These are phyloP conservation scores for Acleris laterana DNA, from an alignment of 2,888 invertebrate genomes.

Conservation along the genomic window DNA sequence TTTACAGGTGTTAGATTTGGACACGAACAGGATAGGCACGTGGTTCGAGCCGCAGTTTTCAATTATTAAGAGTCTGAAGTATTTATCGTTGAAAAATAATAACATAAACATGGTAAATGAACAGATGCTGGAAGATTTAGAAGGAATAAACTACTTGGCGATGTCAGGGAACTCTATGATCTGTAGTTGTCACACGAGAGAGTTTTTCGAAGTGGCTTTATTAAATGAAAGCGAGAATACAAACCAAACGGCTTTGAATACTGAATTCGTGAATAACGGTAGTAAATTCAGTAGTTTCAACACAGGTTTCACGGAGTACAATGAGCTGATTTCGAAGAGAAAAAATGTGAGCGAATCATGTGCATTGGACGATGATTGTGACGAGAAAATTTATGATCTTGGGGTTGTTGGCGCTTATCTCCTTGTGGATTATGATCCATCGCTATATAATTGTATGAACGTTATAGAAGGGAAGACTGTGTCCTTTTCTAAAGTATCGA, in stretches of 20 bases:
- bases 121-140: slow-evolving; percentile 84
- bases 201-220: slow-evolving; percentile 72
- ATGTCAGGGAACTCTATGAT: slow-evolving; percentile 84
- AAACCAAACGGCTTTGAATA: slow-evolving; percentile 32
- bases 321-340: slow-evolving; percentile 48
- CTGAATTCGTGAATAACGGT: slow-evolving; percentile 15
- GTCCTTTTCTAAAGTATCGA: slow-evolving; percentile 44
- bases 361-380: slow-evolving; percentile 38
- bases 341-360: slow-evolving; percentile 43
- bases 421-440: slow-evolving; percentile 55
- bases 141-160: slow-evolving; percentile 71
- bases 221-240: slow-evolving; percentile 38
- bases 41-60: slow-evolving; percentile 79
- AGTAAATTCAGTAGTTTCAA: slow-evolving; percentile 44
- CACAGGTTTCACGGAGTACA: slow-evolving; percentile 54
- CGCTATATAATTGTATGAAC: slow-evolving; percentile 54
- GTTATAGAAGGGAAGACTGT: slow-evolving; percentile 48
- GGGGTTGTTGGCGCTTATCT: slow-evolving; percentile 51
- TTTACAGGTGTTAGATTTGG: slow-evolving; percentile 78
- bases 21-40: slow-evolving; percentile 79
- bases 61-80: slow-evolving; percentile 63
- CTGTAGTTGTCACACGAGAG: slow-evolving; percentile 83
- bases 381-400: slow-evolving; percentile 40
- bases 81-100: slow-evolving; percentile 79
- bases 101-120: slow-evolving; percentile 82